These are phyloP conservation scores for Drosophila tropicalis DNA, from an alignment of 1,140 invertebrate species.

Conservation along the genomic window DNA sequence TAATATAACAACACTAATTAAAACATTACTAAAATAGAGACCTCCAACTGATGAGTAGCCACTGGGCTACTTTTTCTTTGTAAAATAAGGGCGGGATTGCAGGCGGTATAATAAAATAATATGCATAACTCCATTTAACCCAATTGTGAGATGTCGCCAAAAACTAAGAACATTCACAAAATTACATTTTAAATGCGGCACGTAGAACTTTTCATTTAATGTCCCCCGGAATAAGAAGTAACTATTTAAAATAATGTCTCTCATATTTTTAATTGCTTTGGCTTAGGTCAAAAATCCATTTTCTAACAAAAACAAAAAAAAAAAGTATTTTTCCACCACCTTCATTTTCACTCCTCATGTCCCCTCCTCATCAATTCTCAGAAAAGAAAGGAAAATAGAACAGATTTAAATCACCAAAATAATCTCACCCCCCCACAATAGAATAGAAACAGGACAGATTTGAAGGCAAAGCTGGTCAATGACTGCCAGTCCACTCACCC, in stretches of 20 bases:
- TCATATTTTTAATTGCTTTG: background rate
- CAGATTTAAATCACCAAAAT: conserved; percentile 8
- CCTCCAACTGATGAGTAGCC: no score
- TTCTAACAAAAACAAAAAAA: background rate
- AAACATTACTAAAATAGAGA: no score
- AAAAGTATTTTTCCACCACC: background rate
- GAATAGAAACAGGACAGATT: background rate
- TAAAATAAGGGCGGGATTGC: no score
- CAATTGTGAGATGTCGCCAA: no score
- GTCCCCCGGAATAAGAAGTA: background rate
- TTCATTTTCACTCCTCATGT: background rate
- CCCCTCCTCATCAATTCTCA: background rate
- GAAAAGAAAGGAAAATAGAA: background rate
- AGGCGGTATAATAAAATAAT: no score
- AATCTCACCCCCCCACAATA: background rate
- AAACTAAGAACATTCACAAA: background rate
- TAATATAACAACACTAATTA: no score
- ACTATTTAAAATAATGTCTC: background rate
- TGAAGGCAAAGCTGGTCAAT: conserved; percentile 1
- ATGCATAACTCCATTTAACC: no score
- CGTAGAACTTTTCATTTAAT: background rate
- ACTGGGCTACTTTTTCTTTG: no score
- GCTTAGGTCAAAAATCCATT: conserved; percentile 2
- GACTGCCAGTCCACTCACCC: conserved; percentile 1
- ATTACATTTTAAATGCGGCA: background rate